Base-by-base conservation (phyloP, 2,797 vertebrate species). In the Squalus acanthias region DNA sequence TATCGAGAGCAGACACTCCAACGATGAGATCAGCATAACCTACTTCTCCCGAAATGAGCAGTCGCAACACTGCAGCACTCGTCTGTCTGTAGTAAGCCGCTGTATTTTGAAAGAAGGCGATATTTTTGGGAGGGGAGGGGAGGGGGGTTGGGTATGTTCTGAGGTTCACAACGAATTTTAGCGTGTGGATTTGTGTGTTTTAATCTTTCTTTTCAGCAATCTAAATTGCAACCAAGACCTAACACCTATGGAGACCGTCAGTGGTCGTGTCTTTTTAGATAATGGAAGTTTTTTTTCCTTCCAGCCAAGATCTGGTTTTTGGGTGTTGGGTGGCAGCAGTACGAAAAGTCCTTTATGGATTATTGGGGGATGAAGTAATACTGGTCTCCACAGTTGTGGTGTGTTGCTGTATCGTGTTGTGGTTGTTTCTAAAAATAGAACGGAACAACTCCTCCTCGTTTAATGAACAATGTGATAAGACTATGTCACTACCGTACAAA, bases 341-440 rank as follows among this genome's bases (percentile, higher is more conserved):
- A 33, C 53, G 69, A 95, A n/a, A 92, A 76, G 1, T 2, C 70
- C 50, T 63, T 76, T 24, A 9, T 72, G 70, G 70, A 76, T 72
- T 74, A 95, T 53, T 74, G 70, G 50, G 69, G 46, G 22, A 57
- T 72, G 94, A 72, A 72, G 94, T 95, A 76, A 95, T 76, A 60
- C 15, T 95, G 50, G 91, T 76, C 50, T 57, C 46, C 60, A 65
- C 89, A 60, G 70, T 76, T 95, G 94, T 95, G 67, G 46, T 95
- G 93, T 46, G 67, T 46, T 3, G 0, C 91, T 50, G 89, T 96
- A 33, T 70, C 26, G 29, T 7, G 50, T 2, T 0, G 96, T 46
- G 95, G 88, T 53, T 0, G 76, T 53, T 96, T 96, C 96, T 96
- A 93, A 96, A 96, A 96, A 72, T 76, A 96, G 57, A 63, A 17